Evolutionary conservation across 2,113 vertebrate species (phyloP).

Genomic region (Rhinolophus ferrumequinum): DNA sequence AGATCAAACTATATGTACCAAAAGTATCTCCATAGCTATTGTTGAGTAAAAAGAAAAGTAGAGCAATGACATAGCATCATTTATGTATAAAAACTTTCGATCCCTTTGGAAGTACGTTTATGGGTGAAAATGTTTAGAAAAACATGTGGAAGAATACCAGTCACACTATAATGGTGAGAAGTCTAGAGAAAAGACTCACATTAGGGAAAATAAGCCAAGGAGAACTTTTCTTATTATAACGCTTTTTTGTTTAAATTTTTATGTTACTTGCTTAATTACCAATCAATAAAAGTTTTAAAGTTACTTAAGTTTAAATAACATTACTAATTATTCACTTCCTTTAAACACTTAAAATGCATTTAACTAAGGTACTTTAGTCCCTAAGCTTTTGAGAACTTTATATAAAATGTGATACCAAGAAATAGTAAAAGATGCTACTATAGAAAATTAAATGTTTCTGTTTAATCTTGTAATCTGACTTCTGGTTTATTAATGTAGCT

Average conservation of each 20-base stretch:
- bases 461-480: not conserved
- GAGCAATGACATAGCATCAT: too few species aligned
- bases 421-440: not conserved
- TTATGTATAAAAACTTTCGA: not conserved
- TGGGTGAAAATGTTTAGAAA: not conserved
- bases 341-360: constrained; percentile 8
- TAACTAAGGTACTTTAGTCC: not conserved
- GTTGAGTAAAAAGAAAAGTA: not conserved
- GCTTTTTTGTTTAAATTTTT: not conserved
- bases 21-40: not conserved
- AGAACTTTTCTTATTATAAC: not conserved
- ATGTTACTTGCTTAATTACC: not conserved
- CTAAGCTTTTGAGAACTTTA: not conserved
- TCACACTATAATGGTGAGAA: not conserved
- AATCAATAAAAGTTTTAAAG: not conserved
- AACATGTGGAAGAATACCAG: not conserved
- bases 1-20: not conserved
- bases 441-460: not conserved
- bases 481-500: not conserved
- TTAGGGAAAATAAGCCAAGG: not conserved
- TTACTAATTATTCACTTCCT: not conserved
- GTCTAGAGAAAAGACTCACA: not conserved
- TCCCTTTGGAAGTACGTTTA: not conserved
- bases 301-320: not conserved
- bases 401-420: not conserved